Evolutionary conservation across 2,888 invertebrate genomes (phyloP), one percentile per base, ranked within the genome.

Genomic region (Elmis aenea): DNA sequence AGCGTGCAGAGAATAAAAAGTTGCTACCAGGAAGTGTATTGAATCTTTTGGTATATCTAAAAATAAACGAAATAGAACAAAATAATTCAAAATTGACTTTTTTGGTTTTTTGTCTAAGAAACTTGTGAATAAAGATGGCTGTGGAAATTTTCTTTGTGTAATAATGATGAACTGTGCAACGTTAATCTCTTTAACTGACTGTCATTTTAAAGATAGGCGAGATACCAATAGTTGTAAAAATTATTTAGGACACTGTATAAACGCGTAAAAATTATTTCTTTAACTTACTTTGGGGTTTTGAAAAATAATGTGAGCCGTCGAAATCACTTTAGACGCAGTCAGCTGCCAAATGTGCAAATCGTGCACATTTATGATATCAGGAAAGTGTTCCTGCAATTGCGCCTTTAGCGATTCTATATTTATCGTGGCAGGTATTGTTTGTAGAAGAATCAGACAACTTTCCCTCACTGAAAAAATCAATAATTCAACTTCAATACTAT

Each of bases 271-370:
- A 9, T 21, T 23, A 11, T n/a, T n/a, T n/a, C n/a, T 26, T 13
- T 13, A n/a, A 33, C 54, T 56, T 53, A 76, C 76, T 61, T 71
- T 71, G 13, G 81, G 78, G 59, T 79, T 77, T 47, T 76, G 69
- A 55, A 85, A 83, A 50, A 83, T 81, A 5, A 92, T 80, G 58
- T 92, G 92, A 2, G 84, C 86, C 0, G 92, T 91, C 12, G 88
- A 87, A 28, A 91, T 84, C 20, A 85, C 78, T 64, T 83, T 81
- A 51, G 80, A 78, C 0, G 84, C 77, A 3, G 87, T 85, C 42
- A 92, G 69, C 52, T 89, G 86, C 91, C 92, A 92, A 12, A 92
- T 83, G 59, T 92, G 92, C 23, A 92, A 73, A 67, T 92, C 91
- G 58, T 92, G 92, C 11, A 91, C 82, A 55, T 80, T 83, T 1